Evolutionary conservation across 2,797 vertebrate species (phyloP).

Genomic region (Alexandromys oeconomus): DNA sequence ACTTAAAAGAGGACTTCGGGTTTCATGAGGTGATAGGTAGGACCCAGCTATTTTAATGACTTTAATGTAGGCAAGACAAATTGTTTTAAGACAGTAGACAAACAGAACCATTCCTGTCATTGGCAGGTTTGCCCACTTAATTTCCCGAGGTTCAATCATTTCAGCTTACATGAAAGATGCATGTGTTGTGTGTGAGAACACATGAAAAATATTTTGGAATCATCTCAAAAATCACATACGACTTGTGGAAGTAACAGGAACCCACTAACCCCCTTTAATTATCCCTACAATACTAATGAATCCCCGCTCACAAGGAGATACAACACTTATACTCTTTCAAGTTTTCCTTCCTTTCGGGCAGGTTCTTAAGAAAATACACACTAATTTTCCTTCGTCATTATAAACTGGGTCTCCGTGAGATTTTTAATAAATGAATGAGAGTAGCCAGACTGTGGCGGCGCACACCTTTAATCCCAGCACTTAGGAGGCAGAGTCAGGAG

Average conservation of each 20-base stretch:
- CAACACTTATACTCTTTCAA: background rate
- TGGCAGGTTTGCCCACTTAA: slow-evolving; percentile 59
- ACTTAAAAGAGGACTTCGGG: background rate
- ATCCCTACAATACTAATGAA: background rate
- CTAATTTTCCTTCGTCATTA: background rate
- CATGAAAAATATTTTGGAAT: slow-evolving; percentile 46
- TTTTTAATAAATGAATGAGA: slow-evolving; percentile 44
- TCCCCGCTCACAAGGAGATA: background rate
- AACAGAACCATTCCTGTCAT: slow-evolving; percentile 66
- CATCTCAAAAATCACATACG: slow-evolving; percentile 11
- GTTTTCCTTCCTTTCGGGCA: background rate
- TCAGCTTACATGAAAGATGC: slow-evolving; percentile 69
- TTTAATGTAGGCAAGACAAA: slow-evolving; percentile 56
- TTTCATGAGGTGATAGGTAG: slow-evolving; percentile 40
- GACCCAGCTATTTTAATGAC: slow-evolving; percentile 66
- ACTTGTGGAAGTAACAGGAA: slow-evolving; percentile 1
- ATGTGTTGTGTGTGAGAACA: slow-evolving; percentile 32
- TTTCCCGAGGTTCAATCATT: slow-evolving; percentile 59
- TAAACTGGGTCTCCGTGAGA: slow-evolving; percentile 5
- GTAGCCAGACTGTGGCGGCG: background rate
- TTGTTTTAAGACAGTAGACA: slow-evolving; percentile 71
- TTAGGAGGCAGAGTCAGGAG: background rate
- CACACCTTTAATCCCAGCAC: background rate
- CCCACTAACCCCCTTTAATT: slow-evolving; percentile 39
- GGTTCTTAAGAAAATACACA: slow-evolving; percentile 28